These are phyloP conservation scores for Mesocricetus auratus DNA, from an alignment of 2,113 vertebrate species.

Conservation along the genomic window DNA sequence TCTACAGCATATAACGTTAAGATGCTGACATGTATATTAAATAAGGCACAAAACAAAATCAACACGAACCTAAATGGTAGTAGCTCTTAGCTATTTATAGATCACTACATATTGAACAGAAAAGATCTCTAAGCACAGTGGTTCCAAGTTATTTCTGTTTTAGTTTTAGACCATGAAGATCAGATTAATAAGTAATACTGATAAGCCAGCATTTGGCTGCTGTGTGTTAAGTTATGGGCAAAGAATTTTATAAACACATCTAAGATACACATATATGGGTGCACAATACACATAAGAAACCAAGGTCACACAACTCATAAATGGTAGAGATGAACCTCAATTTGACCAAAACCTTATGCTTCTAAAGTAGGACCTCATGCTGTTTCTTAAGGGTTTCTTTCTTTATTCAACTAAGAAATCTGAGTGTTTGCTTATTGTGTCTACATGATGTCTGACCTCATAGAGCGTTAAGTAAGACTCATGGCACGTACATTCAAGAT, in stretches of 20 bases:
- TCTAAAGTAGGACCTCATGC: not conserved
- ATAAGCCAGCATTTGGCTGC: conserved; percentile 15
- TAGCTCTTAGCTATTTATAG: conserved; percentile 24
- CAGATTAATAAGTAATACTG: conserved; percentile 14
- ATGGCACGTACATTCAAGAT: not conserved
- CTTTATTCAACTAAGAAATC: conserved; percentile 45
- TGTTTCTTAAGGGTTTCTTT: conserved; percentile 20
- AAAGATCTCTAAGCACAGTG: not conserved
- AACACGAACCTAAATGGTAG: not conserved
- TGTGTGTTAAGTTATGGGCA: not conserved
- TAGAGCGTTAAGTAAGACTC: not conserved
- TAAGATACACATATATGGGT: not conserved
- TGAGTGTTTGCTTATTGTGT: not conserved
- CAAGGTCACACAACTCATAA: not conserved
- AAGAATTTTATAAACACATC: conserved; percentile 30
- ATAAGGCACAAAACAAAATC: conserved; percentile 32
- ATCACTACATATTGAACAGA: not conserved
- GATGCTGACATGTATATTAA: not conserved
- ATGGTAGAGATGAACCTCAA: conserved; percentile 12
- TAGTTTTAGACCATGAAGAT: conserved; percentile 52
- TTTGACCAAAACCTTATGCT: not conserved
- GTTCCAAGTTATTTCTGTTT: not conserved
- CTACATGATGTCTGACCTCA: not conserved
- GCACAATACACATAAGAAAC: conserved; percentile 22
- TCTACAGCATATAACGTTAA: not conserved